A percentile compares a stretch with the other conserved stretches of the same genome.
phyloP scores from a whole-genome alignment of 2,797 vertebrate species.

The Huso huso region DNA sequence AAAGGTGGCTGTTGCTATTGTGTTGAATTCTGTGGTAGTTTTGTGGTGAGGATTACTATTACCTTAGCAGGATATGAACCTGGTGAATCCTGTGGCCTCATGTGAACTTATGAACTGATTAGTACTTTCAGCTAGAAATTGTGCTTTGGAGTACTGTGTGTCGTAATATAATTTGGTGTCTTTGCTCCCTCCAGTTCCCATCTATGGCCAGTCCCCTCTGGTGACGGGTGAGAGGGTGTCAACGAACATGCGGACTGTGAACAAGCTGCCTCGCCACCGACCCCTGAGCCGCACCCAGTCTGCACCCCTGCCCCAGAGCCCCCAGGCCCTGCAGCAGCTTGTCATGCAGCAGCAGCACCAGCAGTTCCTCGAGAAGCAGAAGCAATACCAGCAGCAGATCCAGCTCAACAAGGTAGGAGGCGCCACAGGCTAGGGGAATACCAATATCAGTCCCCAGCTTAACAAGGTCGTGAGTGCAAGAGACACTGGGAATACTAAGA shows the following conservation, averaged over 20 bases:
- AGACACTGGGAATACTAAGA: neutral
- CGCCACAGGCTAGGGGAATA: neutral
- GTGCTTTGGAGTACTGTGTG: too few relatives aligned
- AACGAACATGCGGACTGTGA: constrained; percentile 63
- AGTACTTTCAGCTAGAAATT: too few relatives aligned
- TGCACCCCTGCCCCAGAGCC: constrained; percentile 82
- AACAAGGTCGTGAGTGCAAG: constrained; percentile 50
- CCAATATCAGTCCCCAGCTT: constrained; percentile 32
- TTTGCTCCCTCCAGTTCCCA: constrained; percentile 59
- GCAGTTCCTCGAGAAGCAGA: constrained; percentile 79
- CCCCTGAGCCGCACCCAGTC: constrained; percentile 87
- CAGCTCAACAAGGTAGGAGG: constrained; percentile 65
- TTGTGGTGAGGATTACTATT: too few relatives aligned
- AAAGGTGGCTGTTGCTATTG: too few relatives aligned
- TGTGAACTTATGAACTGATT: too few relatives aligned
- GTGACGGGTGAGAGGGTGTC: constrained; percentile 77
- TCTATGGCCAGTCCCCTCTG: constrained; percentile 83
- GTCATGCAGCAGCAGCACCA: constrained; percentile 89
- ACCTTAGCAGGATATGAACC: too few relatives aligned
- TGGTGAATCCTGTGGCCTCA: too few relatives aligned
- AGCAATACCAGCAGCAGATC: constrained; percentile 67
- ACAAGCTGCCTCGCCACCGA: constrained; percentile 79
- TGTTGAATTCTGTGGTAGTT: too few relatives aligned
- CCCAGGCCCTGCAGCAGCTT: constrained; percentile 86
- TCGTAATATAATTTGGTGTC: neutral